Evolutionary conservation across 1,140 invertebrate species (phyloP).

Genomic region (Homarus americanus): DNA sequence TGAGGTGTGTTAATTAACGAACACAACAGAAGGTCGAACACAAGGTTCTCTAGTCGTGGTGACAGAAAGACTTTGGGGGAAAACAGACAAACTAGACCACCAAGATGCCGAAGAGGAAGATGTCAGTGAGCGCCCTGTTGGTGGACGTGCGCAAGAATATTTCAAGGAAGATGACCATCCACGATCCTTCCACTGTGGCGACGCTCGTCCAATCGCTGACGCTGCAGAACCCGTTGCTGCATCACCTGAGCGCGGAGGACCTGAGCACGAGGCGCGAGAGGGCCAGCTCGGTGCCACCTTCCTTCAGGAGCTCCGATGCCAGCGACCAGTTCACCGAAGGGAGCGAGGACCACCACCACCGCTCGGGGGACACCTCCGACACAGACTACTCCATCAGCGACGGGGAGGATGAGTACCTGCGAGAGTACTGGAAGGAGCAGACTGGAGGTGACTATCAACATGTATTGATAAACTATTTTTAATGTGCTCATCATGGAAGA

Average conservation of each 20-base stretch:
- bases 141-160: constrained; percentile 24
- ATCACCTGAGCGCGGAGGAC: neutral
- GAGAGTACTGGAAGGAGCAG: neutral
- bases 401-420: neutral
- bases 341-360: neutral
- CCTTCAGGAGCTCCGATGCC: neutral
- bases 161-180: constrained; percentile 32
- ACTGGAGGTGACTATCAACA: neutral
- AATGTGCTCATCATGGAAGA: too few relatives aligned
- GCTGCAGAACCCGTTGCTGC: neutral
- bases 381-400: neutral
- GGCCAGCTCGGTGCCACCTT: constrained; percentile 23
- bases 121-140: constrained; percentile 28
- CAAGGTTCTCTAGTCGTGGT: too few relatives aligned
- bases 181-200: constrained; percentile 26
- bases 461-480: too few relatives aligned
- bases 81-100: too few relatives aligned
- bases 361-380: neutral
- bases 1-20: too few relatives aligned
- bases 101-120: constrained; percentile 17
- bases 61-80: too few relatives aligned
- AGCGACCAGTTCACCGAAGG: too few relatives aligned
- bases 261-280: neutral
- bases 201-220: constrained; percentile 5
- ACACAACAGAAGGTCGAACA: too few relatives aligned